Evolutionary conservation across 2,113 vertebrate species (phyloP).

Genomic region (Psephotus haematonotus): DNA sequence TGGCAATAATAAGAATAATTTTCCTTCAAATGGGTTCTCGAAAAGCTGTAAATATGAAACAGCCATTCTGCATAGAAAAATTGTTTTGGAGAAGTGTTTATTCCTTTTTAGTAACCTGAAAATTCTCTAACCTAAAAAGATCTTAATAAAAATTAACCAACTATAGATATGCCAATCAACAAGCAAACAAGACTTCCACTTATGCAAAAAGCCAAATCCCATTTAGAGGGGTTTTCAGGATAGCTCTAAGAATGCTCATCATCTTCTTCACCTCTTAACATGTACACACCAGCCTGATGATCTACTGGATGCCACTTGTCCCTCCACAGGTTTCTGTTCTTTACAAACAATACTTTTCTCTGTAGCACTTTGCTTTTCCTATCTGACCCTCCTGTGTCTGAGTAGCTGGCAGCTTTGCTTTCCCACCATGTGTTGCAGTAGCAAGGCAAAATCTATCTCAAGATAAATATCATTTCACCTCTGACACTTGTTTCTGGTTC

Average conservation of each 20-base stretch:
- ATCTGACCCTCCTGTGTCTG: fast-evolving
- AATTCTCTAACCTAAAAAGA: background rate
- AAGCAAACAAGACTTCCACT: background rate
- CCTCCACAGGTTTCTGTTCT: background rate
- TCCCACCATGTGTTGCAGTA: too few relatives aligned
- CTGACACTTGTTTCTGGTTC: background rate
- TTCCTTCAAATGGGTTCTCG: background rate
- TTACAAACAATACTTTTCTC: background rate
- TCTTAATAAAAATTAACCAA: background rate
- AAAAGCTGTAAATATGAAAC: background rate
- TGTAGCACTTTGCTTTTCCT: too few relatives aligned
- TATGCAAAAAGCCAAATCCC: background rate
- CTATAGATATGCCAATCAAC: background rate
- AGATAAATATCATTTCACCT: background rate
- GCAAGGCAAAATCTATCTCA: background rate
- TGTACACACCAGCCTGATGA: background rate
- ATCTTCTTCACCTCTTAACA: background rate
- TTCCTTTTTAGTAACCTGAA: background rate
- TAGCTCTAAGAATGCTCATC: background rate
- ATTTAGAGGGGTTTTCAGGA: background rate
- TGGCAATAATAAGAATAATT: background rate
- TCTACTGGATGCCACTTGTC: background rate
- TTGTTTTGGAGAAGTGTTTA: background rate
- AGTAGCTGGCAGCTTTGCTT: background rate
- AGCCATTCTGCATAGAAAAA: background rate